Evolutionary conservation across 2,113 vertebrate genomes (phyloP).

Genomic region (Brevimyrus niger): DNA sequence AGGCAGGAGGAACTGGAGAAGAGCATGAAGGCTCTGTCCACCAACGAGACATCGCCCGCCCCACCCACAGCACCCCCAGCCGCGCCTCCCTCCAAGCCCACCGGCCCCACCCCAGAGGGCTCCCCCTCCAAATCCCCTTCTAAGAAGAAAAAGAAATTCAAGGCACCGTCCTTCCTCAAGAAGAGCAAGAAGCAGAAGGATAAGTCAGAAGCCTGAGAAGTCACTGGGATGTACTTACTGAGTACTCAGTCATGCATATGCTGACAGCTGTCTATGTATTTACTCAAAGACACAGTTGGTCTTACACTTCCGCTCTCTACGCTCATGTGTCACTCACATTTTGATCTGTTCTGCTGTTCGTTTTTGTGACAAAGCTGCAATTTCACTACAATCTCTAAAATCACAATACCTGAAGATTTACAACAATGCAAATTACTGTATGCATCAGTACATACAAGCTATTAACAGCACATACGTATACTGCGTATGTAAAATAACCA

Average conservation of each 20-base stretch:
- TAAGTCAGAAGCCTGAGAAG: slow-evolving; percentile 78
- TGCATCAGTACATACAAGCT: neutral
- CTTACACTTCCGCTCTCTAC: slow-evolving; percentile 6
- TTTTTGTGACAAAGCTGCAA: slow-evolving; percentile 23
- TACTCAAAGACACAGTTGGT: slow-evolving; percentile 13
- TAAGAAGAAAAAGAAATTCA: slow-evolving; percentile 99
- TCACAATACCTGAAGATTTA: neutral
- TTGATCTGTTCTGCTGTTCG: slow-evolving; percentile 17
- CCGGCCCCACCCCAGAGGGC: slow-evolving; percentile 76
- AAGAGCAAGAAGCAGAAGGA: slow-evolving; percentile 96
- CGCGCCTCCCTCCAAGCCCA: slow-evolving; percentile 54
- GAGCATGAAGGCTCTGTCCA: slow-evolving; percentile 67
- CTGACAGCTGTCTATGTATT: neutral
- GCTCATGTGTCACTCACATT: neutral
- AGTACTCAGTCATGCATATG: slow-evolving; percentile 3
- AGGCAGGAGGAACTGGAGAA: slow-evolving; percentile 66
- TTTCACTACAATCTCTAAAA: slow-evolving; percentile 2
- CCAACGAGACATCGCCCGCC: slow-evolving; percentile 54
- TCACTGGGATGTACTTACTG: neutral
- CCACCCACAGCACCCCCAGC: slow-evolving; percentile 61
- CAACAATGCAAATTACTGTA: neutral
- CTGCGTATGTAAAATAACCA: slow-evolving; percentile 2
- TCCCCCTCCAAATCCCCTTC: slow-evolving; percentile 94
- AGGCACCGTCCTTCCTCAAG: slow-evolving; percentile 92
- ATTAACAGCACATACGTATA: neutral